phyloP scores from a whole-genome alignment of 2,113 vertebrate genomes.

The Cryptoleucopteryx plumbea region DNA sequence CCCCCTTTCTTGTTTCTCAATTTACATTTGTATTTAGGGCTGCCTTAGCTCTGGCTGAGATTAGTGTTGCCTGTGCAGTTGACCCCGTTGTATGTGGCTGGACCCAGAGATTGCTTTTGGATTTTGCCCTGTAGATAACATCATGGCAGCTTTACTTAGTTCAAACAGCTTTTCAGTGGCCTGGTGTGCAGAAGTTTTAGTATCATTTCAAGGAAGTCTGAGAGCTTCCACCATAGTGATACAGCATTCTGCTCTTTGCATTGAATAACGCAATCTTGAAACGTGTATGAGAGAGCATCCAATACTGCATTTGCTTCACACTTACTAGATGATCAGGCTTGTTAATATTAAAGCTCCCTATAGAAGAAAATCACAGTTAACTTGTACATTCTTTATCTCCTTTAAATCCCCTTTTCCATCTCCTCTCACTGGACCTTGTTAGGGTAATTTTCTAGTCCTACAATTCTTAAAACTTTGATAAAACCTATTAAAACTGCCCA shows the following conservation, averaged over 20 bases:
- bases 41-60: neutral
- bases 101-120: neutral
- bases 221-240: neutral
- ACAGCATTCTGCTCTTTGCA: neutral
- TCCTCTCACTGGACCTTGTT: neutral
- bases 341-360: neutral
- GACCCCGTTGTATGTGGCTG: neutral
- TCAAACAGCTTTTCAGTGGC: neutral
- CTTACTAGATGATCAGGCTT: neutral
- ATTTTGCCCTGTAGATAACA: neutral
- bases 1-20: neutral
- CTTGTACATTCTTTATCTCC: neutral
- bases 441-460: neutral
- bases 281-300: neutral
- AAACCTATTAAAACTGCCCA: neutral
- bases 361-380: neutral
- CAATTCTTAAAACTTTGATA: neutral
- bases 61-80: neutral
- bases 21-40: slow-evolving; percentile 22
- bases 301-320: neutral
- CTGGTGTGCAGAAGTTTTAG: neutral
- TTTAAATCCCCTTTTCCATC: neutral
- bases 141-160: neutral
- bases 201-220: neutral
- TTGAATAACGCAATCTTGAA: neutral